Conservation (phyloP, 2,113 vertebrate species). For the Zapornia atra region DNA sequence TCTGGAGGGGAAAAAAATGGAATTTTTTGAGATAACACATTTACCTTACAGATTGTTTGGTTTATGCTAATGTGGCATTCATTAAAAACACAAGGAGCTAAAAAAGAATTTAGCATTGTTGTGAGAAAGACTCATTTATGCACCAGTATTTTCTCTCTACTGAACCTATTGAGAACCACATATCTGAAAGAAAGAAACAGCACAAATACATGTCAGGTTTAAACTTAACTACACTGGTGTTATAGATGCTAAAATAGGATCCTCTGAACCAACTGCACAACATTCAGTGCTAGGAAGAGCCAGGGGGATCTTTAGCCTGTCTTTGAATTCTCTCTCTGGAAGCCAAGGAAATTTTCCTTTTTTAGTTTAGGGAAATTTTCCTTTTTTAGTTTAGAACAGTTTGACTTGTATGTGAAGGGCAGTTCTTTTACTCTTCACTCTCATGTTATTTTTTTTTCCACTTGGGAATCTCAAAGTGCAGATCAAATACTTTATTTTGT, state of each 20-base stretch:
- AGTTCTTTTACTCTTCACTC: neutral
- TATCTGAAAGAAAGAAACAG: neutral
- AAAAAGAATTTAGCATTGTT: neutral
- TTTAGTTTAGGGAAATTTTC: neutral
- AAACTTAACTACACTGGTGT: neutral
- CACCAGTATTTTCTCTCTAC: neutral
- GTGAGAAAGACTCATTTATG: neutral
- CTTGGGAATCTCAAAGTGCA: neutral
- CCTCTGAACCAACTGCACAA: neutral
- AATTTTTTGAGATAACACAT: neutral
- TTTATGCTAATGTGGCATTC: neutral
- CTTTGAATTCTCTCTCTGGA: neutral
- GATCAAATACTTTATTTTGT: neutral
- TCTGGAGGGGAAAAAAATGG: constrained; percentile 65
- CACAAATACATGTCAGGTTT: neutral
- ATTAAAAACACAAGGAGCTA: neutral
- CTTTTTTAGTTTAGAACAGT: neutral
- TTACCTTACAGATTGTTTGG: neutral
- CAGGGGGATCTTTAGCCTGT: neutral
- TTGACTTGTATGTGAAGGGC: neutral
- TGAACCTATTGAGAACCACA: neutral
- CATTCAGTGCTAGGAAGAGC: neutral
- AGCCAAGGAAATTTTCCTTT: neutral
- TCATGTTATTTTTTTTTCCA: neutral
- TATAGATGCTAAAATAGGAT: neutral